Evolutionary conservation across 2,888 invertebrate species (phyloP).

Genomic region (Molorchus minor): DNA sequence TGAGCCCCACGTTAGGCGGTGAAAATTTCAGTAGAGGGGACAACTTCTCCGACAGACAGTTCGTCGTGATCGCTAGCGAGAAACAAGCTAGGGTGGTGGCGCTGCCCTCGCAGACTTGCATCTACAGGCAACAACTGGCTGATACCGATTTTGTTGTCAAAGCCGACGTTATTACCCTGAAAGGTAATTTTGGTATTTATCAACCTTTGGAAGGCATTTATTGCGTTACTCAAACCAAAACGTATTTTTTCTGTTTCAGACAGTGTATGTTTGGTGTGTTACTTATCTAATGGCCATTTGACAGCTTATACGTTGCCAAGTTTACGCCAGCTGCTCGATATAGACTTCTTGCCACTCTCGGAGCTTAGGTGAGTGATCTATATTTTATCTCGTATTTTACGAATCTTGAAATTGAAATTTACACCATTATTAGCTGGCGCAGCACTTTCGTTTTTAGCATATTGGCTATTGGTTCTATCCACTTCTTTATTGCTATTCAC

Average conservation of each 20-base stretch:
- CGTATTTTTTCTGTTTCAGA: slow-evolving; percentile 69
- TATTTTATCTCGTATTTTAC: not conserved
- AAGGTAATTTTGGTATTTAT: slow-evolving; percentile 69
- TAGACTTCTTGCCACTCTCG: slow-evolving; percentile 92
- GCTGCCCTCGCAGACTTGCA: slow-evolving; percentile 93
- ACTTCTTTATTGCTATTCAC: slow-evolving; percentile 33
- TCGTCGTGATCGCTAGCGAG: slow-evolving; percentile 92
- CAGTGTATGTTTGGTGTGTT: slow-evolving; percentile 93
- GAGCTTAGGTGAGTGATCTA: slow-evolving; percentile 84
- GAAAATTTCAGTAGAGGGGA: slow-evolving; percentile 58
- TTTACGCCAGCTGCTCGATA: slow-evolving; percentile 89
- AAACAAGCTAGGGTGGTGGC: slow-evolving; percentile 95
- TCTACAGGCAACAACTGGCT: slow-evolving; percentile 91
- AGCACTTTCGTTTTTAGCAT: slow-evolving; percentile 48
- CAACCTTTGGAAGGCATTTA: not conserved
- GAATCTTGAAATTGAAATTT: slow-evolving; percentile 19
- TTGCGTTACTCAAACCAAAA: not conserved
- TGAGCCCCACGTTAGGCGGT: slow-evolving; percentile 77
- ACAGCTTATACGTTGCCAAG: slow-evolving; percentile 95
- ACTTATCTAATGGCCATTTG: slow-evolving; percentile 93
- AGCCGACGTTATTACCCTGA: slow-evolving; percentile 90
- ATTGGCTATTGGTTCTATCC: slow-evolving; percentile 50
- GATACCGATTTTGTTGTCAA: slow-evolving; percentile 94
- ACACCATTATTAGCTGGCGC: slow-evolving; percentile 47
- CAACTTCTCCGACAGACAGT: slow-evolving; percentile 82